Evolutionary conservation across 2,797 vertebrate species (phyloP).

Genomic region (Cossypha caffra): DNA sequence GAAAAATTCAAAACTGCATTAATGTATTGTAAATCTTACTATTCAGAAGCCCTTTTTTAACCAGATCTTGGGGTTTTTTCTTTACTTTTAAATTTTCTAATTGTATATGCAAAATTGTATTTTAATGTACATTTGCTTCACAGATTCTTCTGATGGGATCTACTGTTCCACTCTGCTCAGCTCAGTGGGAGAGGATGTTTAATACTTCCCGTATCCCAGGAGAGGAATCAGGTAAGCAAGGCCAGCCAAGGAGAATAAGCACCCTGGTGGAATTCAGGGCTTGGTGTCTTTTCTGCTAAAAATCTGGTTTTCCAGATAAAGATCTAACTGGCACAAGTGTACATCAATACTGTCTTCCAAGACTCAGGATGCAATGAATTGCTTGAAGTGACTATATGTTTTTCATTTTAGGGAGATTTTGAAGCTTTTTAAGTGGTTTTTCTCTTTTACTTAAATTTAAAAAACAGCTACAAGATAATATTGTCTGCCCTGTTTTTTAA

Average conservation of each 20-base stretch:
- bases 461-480: background rate
- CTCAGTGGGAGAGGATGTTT: constrained; percentile 98
- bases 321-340: background rate
- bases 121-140: background rate
- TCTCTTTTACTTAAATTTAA: background rate
- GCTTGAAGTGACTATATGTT: background rate
- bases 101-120: background rate
- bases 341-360: background rate
- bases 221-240: constrained; percentile 91
- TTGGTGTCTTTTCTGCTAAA: background rate
- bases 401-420: background rate
- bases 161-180: constrained; percentile 94
- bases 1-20: background rate
- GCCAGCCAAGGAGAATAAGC: background rate
- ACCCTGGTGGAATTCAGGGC: background rate
- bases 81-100: background rate
- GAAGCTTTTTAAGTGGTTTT: background rate
- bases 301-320: background rate
- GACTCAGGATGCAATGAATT: background rate
- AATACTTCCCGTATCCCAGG: constrained; percentile 93
- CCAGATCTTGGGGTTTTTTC: background rate
- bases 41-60: background rate
- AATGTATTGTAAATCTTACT: background rate
- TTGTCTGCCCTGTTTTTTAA: background rate
- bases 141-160: constrained; percentile 93